Base-by-base conservation (phyloP, 1,140 invertebrate species). In the Tribolium castaneum region DNA sequence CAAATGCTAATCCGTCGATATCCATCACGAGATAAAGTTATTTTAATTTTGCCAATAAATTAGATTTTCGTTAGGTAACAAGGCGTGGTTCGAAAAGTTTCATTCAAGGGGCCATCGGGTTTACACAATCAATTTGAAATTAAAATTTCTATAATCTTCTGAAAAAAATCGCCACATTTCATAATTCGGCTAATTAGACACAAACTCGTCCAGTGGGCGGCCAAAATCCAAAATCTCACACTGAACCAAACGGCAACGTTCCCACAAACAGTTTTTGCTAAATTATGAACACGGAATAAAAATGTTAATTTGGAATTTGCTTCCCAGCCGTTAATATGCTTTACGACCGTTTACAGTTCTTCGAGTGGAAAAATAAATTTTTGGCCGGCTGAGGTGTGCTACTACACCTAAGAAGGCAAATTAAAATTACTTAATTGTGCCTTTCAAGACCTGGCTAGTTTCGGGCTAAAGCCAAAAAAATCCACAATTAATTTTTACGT, bases 321-420 rank as follows among this genome's bases (percentile, higher is more conserved):
- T 59, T 59, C 54, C 54, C 54, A 59, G 16, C 54, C 0, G 54
- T 59, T 59, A 52, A 52, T 16, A 59, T 59, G 19, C 19, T 59
- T 59, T 59, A 59, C 19, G 19, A 25, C 19, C 54, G 30, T 59
- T 25, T 22, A 25, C 54, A n/a, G 10, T 59, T 59, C 19, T 59
- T 59, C 54, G 19, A 54, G 25, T 30, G 39, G 9, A 45, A 45
- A 45, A 45, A 45, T n/a, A n/a, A 45, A 10, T n/a, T 45, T 9
- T 45, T 45, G 7, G 7, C 9, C 3, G 2, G 16, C 2, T 19
- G 2, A 19, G 16, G 16, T 19, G 16, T 19, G 16, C 16, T 19
- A 19, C 16, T 19, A 19, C 16, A 19, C 16, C 16, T 19, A 19
- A 1, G 16, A 19, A 19, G 16, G 16, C 2, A 19, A 19, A 19